phyloP scores from a whole-genome alignment of 2,888 invertebrate species.

The Microplitis deprimator region DNA sequence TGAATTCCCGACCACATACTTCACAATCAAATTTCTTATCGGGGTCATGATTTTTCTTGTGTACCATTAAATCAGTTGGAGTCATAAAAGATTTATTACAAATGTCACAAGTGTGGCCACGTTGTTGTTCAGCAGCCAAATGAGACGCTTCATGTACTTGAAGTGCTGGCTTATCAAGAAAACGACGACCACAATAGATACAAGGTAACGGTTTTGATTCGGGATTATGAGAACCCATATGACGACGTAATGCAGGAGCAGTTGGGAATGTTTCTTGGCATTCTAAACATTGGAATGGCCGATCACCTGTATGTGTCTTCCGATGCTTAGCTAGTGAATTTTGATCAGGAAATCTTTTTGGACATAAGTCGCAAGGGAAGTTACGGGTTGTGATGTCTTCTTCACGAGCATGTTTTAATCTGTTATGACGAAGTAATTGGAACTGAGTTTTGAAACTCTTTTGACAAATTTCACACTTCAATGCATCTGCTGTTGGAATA shows the following conservation, averaged over 20 bases:
- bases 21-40: conserved; percentile 70
- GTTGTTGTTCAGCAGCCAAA: conserved; percentile 64
- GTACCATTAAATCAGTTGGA: conserved; percentile 71
- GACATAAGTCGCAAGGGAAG: conserved; percentile 69
- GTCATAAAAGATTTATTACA: conserved; percentile 75
- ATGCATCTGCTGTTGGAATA: conserved; percentile 69
- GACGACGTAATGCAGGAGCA: conserved; percentile 69
- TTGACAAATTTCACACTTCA: conserved; percentile 72
- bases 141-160: conserved; percentile 71
- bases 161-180: conserved; percentile 69
- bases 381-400: conserved; percentile 69
- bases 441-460: conserved; percentile 72
- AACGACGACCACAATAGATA: conserved; percentile 70
- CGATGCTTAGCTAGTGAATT: conserved; percentile 68
- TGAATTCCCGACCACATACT: conserved; percentile 70
- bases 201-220: conserved; percentile 70
- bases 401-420: conserved; percentile 69
- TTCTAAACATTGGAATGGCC: conserved; percentile 68
- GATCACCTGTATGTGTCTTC: conserved; percentile 66
- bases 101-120: conserved; percentile 72
- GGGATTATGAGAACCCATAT: conserved; percentile 70
- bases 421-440: conserved; percentile 68
- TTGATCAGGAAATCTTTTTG: conserved; percentile 69
- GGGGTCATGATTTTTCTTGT: conserved; percentile 70
- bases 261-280: conserved; percentile 71